Evolutionary conservation across 2,888 invertebrate genomes (phyloP).

Genomic region (Mechanitis mazaeus): DNA sequence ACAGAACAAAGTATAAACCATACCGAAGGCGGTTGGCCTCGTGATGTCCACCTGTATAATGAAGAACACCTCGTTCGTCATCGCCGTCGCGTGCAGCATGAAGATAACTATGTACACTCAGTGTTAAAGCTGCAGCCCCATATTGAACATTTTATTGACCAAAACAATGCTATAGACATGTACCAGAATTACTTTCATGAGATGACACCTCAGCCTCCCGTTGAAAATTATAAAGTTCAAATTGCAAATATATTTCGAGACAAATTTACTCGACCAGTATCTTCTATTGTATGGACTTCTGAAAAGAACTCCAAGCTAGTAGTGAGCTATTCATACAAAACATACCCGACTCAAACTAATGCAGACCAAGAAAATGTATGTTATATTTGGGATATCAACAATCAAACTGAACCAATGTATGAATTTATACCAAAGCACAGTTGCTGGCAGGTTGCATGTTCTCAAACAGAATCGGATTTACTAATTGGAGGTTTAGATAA

Average conservation of each 20-base stretch:
- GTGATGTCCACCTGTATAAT: constrained; percentile 80
- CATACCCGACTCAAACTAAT: constrained; percentile 32
- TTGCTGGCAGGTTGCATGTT: constrained; percentile 64
- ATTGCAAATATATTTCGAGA: constrained; percentile 83
- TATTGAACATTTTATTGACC: constrained; percentile 81
- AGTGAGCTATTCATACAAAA: constrained; percentile 76
- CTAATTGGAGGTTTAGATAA: constrained; percentile 56
- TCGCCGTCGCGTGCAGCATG: constrained; percentile 87
- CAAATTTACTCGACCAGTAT: constrained; percentile 64
- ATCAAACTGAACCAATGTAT: constrained; percentile 51
- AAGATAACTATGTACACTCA: constrained; percentile 83
- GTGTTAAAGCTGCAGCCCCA: constrained; percentile 74
- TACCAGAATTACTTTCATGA: constrained; percentile 85
- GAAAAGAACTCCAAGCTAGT: constrained; percentile 80
- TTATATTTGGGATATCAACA: constrained; percentile 81
- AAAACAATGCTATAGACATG: constrained; percentile 88
- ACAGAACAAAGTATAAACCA: constrained; percentile 82
- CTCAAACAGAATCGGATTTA: constrained; percentile 49
- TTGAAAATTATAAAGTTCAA: constrained; percentile 75
- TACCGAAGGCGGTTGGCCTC: constrained; percentile 90
- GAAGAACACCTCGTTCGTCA: constrained; percentile 84
- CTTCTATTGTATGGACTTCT: constrained; percentile 83
- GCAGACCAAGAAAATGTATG: constrained; percentile 61
- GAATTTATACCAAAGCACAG: constrained; percentile 46
- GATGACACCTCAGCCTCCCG: constrained; percentile 65